These are phyloP conservation scores for Hirtodrosophila trivittata DNA, from an alignment of 2,888 invertebrate species.

Conservation along the genomic window DNA sequence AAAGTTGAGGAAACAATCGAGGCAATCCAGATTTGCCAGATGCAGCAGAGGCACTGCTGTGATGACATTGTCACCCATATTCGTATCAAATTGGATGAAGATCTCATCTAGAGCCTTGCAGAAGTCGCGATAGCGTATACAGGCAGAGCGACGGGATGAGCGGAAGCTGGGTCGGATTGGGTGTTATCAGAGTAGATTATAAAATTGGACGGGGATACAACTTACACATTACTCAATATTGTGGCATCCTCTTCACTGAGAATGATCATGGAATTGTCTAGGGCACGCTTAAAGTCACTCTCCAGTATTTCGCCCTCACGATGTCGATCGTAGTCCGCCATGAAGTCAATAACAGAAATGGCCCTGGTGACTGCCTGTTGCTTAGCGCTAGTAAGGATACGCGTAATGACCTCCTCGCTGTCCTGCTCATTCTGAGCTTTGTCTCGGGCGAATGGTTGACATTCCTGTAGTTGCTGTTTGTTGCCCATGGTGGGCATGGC, in stretches of 20 bases:
- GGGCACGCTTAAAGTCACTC: constrained; percentile 89
- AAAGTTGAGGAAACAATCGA: constrained; percentile 88
- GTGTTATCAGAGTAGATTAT: not conserved
- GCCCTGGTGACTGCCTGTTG: constrained; percentile 88
- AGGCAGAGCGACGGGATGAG: constrained; percentile 86
- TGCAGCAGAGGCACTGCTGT: constrained; percentile 88
- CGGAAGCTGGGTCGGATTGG: constrained; percentile 85
- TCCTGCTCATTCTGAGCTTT: constrained; percentile 85
- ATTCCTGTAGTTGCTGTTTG: constrained; percentile 53
- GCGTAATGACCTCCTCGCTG: constrained; percentile 85
- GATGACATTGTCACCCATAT: constrained; percentile 88
- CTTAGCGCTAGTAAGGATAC: constrained; percentile 90
- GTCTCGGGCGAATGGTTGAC: constrained; percentile 82
- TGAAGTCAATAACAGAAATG: constrained; percentile 86
- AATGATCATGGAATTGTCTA: constrained; percentile 87
- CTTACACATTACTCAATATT: constrained; percentile 89
- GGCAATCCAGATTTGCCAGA: constrained; percentile 87
- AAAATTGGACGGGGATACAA: constrained; percentile 42
- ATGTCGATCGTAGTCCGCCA: constrained; percentile 87
- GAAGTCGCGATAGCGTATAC: constrained; percentile 89
- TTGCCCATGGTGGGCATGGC: constrained; percentile 75
- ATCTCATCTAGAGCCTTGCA: constrained; percentile 88
- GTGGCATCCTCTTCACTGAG: constrained; percentile 88
- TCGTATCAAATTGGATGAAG: constrained; percentile 87
- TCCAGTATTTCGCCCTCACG: constrained; percentile 87